phyloP scores from a whole-genome alignment of 37 sponge, comb jelly and placozoan genomes.

The Beroe forskalii region DNA sequence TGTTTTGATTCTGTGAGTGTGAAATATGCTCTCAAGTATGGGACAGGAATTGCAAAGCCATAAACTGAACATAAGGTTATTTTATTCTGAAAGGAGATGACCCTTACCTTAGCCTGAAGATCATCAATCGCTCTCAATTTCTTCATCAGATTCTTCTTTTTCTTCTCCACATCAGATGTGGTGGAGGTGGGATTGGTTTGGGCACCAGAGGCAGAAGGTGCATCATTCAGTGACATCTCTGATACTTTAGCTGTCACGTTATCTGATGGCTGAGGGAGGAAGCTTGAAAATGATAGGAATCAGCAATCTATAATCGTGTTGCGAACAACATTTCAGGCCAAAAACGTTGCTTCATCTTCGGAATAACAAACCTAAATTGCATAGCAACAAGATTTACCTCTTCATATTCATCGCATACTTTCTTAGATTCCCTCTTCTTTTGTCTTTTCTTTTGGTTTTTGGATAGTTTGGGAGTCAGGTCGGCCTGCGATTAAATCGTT shows the following conservation, averaged over 20 bases:
- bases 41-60: too few relatives aligned
- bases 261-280: not conserved
- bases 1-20: too few relatives aligned
- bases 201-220: not conserved
- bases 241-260: not conserved
- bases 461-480: not conserved
- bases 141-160: conserved; percentile 19
- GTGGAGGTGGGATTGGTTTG: not conserved
- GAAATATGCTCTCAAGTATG: too few relatives aligned
- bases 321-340: too few relatives aligned
- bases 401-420: not conserved
- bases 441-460: conserved; percentile 53
- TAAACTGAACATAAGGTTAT: too few relatives aligned
- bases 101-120: conserved; percentile 25
- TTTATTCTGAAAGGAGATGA: too few relatives aligned
- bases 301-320: too few relatives aligned
- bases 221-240: not conserved
- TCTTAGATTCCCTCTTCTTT: conserved; percentile 36
- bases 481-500: conserved; percentile 31
- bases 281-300: too few relatives aligned
- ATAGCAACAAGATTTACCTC: too few relatives aligned
- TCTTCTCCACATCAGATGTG: conserved; percentile 39
- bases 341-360: too few relatives aligned
- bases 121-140: conserved; percentile 50
- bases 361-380: too few relatives aligned